Evolutionary conservation across 2,888 invertebrate genomes (phyloP), one percentile per base, ranked within the genome.

Genomic region (Heliothis peltigera): DNA sequence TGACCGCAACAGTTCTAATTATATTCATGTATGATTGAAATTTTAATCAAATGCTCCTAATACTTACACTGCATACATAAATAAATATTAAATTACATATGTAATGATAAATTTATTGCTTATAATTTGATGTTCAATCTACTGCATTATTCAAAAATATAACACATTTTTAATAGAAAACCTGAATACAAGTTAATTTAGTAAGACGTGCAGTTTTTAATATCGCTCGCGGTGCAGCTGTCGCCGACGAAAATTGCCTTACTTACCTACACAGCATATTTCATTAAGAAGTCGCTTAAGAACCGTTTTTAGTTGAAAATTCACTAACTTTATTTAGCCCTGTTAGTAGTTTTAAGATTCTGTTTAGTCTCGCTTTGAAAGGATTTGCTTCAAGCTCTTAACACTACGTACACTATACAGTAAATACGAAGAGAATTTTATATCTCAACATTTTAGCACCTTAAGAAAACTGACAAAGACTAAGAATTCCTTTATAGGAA

Each of bases 201-300:
- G 8, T 22, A 35, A 28, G 22, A 44, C n/a, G 42, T 64, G 64
- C 43, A 63, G 63, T 63, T 57, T 25, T 46, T 32, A 17, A 15
- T 58, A 25, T 52, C 70, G 56, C 64, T 39, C 46, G 7, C 25
- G 57, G 28, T 55, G 55, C 58, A 64, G 51, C 32, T 21, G 48
- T 55, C 59, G 54, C 49, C 67, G 46, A 64, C 42, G 61, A 70
- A 75, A 71, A 74, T 81, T 79, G 65, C 75, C 64, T 77, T 66
- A 66, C 67, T 82, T 64, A 70, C 70, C 74, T 64, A 54, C 64
- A 63, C 59, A 71, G 66, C 70, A 75, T 76, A 79, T 75, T 74
- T 76, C 60, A 70, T 53, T 72, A 72, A 47, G 65, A 67, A 39
- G 39, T 39, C 39, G 39, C 32, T 52, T 44, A 22, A 55, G 12